These are phyloP conservation scores for Leucophenga maculata DNA, from an alignment of 2,888 invertebrate genomes.

Conservation along the genomic window DNA sequence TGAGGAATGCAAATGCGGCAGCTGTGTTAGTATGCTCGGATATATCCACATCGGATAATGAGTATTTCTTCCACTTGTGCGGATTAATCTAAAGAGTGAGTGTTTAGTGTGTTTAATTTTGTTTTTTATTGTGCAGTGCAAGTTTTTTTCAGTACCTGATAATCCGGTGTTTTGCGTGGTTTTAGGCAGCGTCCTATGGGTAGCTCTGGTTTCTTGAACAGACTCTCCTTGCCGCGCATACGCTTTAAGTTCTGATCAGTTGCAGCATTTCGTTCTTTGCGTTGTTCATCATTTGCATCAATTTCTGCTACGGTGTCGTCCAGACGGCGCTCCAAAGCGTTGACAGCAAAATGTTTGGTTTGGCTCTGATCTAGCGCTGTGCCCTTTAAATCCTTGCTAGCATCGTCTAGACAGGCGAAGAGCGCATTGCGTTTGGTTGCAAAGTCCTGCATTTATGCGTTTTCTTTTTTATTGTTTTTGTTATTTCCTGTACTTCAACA, in stretches of 20 bases:
- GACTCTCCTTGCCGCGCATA: constrained; percentile 78
- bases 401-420: constrained; percentile 79
- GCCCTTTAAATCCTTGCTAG: constrained; percentile 75
- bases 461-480: constrained; percentile 46
- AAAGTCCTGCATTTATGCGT: constrained; percentile 70
- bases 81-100: constrained; percentile 78
- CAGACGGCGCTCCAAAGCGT: constrained; percentile 72
- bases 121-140: no score
- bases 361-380: constrained; percentile 67
- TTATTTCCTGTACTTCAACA: constrained; percentile 59
- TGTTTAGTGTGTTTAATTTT: no score
- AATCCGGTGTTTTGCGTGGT: constrained; percentile 73
- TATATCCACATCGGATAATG: constrained; percentile 86
- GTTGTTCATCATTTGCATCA: constrained; percentile 51
- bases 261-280: constrained; percentile 41
- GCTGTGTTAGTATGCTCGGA: constrained; percentile 84
- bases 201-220: constrained; percentile 83
- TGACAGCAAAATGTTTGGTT: constrained; percentile 52
- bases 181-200: constrained; percentile 77
- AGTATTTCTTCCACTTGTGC: constrained; percentile 86
- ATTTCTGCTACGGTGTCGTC: constrained; percentile 46
- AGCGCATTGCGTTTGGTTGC: constrained; percentile 79
- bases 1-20: constrained; percentile 84
- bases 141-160: no score
- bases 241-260: constrained; percentile 49